These are phyloP conservation scores for Danio kyathit DNA, from an alignment of 2,797 vertebrate genomes.

Conservation along the genomic window DNA sequence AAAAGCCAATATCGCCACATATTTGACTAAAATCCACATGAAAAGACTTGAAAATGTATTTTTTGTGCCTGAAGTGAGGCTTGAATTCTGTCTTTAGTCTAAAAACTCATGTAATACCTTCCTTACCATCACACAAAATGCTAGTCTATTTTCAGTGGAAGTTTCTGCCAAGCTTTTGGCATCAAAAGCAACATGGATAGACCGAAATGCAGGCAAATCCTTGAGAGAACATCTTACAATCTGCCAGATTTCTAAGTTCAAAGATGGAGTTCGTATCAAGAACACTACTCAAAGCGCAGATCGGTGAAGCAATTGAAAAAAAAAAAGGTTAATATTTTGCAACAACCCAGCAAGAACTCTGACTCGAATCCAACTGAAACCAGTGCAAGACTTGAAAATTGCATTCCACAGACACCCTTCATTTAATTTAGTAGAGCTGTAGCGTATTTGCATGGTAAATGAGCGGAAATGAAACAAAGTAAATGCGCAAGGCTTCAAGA, in stretches of 20 bases:
- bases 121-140: neutral
- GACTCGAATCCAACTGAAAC: slow-evolving; percentile 32
- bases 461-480: neutral
- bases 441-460: slow-evolving; percentile 35
- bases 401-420: neutral
- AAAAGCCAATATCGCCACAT: too few species aligned
- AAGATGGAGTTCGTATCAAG: neutral
- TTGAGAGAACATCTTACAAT: neutral
- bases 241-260: slow-evolving; percentile 7
- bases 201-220: neutral
- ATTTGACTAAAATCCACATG: too few species aligned
- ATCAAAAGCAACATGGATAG: neutral
- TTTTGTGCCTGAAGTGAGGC: too few species aligned
- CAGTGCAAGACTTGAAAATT: neutral
- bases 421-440: slow-evolving; percentile 11
- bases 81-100: too few species aligned
- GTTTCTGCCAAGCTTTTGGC: neutral
- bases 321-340: slow-evolving; percentile 27
- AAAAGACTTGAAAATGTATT: too few species aligned
- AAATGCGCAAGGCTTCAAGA: slow-evolving; percentile 4
- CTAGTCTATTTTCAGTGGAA: neutral
- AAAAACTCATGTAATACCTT: neutral
- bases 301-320: slow-evolving; percentile 6
- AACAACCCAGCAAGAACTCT: slow-evolving; percentile 1
- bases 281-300: neutral